phyloP scores from a whole-genome alignment of 2,888 invertebrate genomes.

The Chromoteleia sp. region DNA sequence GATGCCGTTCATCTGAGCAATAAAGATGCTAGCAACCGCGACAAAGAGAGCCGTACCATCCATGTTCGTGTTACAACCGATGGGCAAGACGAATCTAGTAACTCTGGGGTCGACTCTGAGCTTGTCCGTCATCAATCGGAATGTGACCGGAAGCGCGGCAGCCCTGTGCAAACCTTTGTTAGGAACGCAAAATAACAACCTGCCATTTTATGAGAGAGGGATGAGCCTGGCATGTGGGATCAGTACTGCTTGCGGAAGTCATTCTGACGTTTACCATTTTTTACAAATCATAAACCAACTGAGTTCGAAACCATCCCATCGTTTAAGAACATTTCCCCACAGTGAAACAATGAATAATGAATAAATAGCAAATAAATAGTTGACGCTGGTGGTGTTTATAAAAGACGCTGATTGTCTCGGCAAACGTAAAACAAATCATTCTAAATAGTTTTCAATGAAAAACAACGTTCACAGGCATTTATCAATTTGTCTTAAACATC shows the following conservation, averaged over 20 bases:
- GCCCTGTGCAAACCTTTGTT: constrained; percentile 86
- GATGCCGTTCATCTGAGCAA: constrained; percentile 95
- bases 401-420: constrained; percentile 8
- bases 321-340: constrained; percentile 30
- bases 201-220: constrained; percentile 62
- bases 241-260: constrained; percentile 74
- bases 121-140: constrained; percentile 94
- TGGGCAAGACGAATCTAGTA: constrained; percentile 94
- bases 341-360: constrained; percentile 41
- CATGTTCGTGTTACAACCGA: constrained; percentile 97
- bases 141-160: constrained; percentile 95
- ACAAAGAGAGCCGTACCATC: constrained; percentile 96
- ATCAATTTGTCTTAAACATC: constrained; percentile 18
- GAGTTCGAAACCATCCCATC: constrained; percentile 21
- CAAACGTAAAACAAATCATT: constrained; percentile 21
- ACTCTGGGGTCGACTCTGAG: constrained; percentile 92
- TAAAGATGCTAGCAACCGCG: constrained; percentile 93
- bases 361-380: constrained; percentile 33
- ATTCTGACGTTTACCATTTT: constrained; percentile 75
- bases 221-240: constrained; percentile 67
- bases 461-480: constrained; percentile 57
- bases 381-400: constrained; percentile 18
- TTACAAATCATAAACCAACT: constrained; percentile 59
- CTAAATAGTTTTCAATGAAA: constrained; percentile 15
- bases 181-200: constrained; percentile 73